Conservation (phyloP, 2,888 invertebrate species). For the Pediacus dermestoides region DNA sequence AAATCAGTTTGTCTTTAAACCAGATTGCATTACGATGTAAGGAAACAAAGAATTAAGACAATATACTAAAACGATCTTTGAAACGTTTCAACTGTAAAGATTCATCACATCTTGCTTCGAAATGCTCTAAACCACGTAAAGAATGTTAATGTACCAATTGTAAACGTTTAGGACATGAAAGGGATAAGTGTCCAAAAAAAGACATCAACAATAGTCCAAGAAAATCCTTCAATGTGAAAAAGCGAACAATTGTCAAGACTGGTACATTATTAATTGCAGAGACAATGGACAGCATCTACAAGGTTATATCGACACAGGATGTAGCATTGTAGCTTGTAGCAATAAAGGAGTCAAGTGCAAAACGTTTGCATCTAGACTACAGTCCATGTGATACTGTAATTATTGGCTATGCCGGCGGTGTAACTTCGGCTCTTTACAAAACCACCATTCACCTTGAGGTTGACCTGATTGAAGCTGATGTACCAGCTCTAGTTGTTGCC, state of each 20-base stretch:
- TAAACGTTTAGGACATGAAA: constrained; percentile 1
- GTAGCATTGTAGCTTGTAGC: constrained; percentile 1
- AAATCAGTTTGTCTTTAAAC: too few species aligned
- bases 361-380: too few species aligned
- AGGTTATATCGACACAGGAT: constrained; percentile 1
- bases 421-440: neutral
- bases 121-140: constrained; percentile 2
- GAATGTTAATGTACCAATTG: constrained; percentile 1
- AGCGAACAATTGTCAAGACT: neutral
- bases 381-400: neutral
- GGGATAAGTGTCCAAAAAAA: neutral
- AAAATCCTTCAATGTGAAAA: neutral
- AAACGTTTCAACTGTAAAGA: neutral
- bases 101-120: neutral
- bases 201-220: too few species aligned
- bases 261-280: constrained; percentile 1
- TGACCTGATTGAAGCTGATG: constrained; percentile 3
- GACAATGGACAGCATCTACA: neutral
- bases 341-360: neutral
- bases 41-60: too few species aligned
- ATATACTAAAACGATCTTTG: neutral
- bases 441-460: neutral
- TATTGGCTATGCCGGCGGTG: constrained; percentile 1
- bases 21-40: too few species aligned
- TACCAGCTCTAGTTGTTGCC: constrained; percentile 7